These are phyloP conservation scores for Nautilus pompilius DNA, from an alignment of 1,140 invertebrate genomes.

Conservation along the genomic window DNA sequence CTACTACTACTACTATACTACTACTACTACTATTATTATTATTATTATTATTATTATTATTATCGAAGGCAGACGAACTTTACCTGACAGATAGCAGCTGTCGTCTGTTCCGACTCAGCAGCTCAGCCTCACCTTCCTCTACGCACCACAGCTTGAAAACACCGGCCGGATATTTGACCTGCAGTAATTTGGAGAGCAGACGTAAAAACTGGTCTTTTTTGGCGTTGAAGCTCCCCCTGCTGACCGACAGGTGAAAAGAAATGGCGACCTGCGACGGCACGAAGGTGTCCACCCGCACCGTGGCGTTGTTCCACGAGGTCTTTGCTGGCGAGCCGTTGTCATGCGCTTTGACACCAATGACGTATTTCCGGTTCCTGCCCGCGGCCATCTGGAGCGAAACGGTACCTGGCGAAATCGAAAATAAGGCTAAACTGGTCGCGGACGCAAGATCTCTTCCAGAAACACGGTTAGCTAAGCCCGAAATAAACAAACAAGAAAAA, in stretches of 20 bases:
- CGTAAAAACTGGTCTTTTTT: neutral
- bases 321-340: constrained; percentile 18
- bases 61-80: no score
- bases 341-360: constrained; percentile 12
- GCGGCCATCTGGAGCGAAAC: constrained; percentile 9
- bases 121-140: neutral
- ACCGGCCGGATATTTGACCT: neutral
- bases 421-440: no score
- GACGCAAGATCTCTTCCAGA: no score
- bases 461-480: no score
- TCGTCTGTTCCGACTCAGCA: no score
- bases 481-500: neutral
- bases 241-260: constrained; percentile 7
- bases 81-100: no score
- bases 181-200: neutral
- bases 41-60: no score
- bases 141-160: neutral
- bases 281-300: constrained; percentile 27
- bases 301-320: constrained; percentile 9
- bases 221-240: neutral
- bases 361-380: constrained; percentile 14
- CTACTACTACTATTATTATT: no score
- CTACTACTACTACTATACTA: no score
- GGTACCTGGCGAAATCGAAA: constrained; percentile 8
- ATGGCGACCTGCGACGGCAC: constrained; percentile 19